Conservation (phyloP, 2,888 invertebrate genomes). For the Dermolepida albohirtum region DNA sequence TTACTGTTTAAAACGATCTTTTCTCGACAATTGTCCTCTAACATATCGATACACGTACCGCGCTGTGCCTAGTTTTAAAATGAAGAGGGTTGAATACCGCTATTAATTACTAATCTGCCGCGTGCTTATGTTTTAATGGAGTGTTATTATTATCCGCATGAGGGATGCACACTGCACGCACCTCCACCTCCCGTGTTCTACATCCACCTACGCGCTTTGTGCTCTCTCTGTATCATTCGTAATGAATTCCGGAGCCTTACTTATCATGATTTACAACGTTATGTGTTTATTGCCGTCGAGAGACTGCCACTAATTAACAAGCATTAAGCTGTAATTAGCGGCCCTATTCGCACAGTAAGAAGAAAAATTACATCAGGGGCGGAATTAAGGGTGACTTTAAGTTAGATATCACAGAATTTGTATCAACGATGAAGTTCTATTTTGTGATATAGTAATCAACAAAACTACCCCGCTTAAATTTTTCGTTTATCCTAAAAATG, state of each 20-base stretch:
- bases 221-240: slow-evolving; percentile 27
- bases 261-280: slow-evolving; percentile 55
- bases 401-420: slow-evolving; percentile 10
- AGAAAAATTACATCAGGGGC: slow-evolving; percentile 45
- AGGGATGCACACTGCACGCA: slow-evolving; percentile 52
- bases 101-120: slow-evolving; percentile 59
- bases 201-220: slow-evolving; percentile 30
- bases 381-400: slow-evolving; percentile 31
- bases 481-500: too few relatives aligned
- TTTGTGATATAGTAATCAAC: too few relatives aligned
- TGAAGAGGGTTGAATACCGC: slow-evolving; percentile 46
- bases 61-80: background rate
- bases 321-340: slow-evolving; percentile 56
- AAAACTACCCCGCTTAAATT: too few relatives aligned
- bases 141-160: slow-evolving; percentile 57
- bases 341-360: slow-evolving; percentile 49
- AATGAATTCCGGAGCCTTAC: slow-evolving; percentile 51
- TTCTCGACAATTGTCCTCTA: background rate
- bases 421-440: background rate
- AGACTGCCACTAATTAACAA: slow-evolving; percentile 56
- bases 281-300: slow-evolving; percentile 56
- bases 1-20: background rate
- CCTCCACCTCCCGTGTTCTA: slow-evolving; percentile 46
- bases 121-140: slow-evolving; percentile 59
- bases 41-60: background rate